These are phyloP conservation scores for Luffia ferchaultella DNA, from an alignment of 2,888 invertebrate species.

Conservation along the genomic window DNA sequence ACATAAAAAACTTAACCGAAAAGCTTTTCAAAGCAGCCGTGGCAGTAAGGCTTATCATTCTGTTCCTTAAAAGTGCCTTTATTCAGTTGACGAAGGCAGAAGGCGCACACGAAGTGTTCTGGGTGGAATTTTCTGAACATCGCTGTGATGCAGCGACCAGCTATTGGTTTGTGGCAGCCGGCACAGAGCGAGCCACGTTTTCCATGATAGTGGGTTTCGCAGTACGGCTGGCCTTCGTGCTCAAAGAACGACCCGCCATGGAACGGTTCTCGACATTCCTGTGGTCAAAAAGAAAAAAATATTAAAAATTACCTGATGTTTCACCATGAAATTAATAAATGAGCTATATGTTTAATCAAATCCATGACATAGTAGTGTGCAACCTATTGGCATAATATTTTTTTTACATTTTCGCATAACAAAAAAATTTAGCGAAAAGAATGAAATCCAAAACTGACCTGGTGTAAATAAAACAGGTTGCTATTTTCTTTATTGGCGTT, in stretches of 20 bases:
- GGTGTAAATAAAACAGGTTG: too few relatives aligned
- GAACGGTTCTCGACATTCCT: slow-evolving; percentile 98
- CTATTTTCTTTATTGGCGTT: too few relatives aligned
- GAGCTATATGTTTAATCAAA: too few relatives aligned
- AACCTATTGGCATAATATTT: too few relatives aligned
- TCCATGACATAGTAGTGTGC: too few relatives aligned
- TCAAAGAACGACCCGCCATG: slow-evolving; percentile 98
- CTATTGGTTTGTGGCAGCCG: slow-evolving; percentile 97
- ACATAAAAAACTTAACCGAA: slow-evolving; percentile 85
- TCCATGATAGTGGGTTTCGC: slow-evolving; percentile 98
- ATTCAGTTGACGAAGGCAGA: slow-evolving; percentile 96
- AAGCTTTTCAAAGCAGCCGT: slow-evolving; percentile 95
- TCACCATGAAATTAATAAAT: too few relatives aligned
- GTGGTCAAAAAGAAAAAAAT: slow-evolving; percentile 16
- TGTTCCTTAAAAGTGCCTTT: slow-evolving; percentile 99
- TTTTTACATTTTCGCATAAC: too few relatives aligned
- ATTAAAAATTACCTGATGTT: too few relatives aligned
- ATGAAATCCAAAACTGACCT: too few relatives aligned
- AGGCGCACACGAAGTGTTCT: slow-evolving; percentile 99
- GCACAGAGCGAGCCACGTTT: slow-evolving; percentile 97
- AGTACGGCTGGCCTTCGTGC: slow-evolving; percentile 97
- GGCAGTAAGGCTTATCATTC: slow-evolving; percentile 98
- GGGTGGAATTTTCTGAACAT: slow-evolving; percentile 99
- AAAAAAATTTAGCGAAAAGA: too few relatives aligned
- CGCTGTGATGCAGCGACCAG: slow-evolving; percentile 97